These are phyloP conservation scores for Polymixis lichenea DNA, from an alignment of 2,888 invertebrate species.

Conservation along the genomic window DNA sequence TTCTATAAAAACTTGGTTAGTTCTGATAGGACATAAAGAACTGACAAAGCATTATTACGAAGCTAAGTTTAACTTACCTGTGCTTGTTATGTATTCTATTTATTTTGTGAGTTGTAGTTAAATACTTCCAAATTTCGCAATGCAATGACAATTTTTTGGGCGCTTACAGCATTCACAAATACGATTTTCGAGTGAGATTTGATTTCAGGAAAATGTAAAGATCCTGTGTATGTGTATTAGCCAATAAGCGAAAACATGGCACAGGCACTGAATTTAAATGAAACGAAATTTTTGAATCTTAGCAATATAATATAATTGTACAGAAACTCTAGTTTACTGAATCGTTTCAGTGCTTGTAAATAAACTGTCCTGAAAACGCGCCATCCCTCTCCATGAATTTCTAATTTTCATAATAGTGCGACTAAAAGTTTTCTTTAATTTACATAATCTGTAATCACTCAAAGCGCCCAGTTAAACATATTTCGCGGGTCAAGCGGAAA, in stretches of 20 bases:
- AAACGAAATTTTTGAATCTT: conserved; percentile 29
- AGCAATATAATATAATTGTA: conserved; percentile 12
- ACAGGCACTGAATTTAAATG: conserved; percentile 1
- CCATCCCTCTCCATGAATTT: conserved; percentile 61
- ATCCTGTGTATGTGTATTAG: not conserved
- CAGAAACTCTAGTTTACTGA: conserved; percentile 7
- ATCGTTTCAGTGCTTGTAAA: conserved; percentile 43
- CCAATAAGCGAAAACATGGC: conserved; percentile 8
- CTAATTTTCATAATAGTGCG: conserved; percentile 72
- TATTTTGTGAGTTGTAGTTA: not conserved
- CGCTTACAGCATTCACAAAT: not conserved
- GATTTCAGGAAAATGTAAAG: not conserved
- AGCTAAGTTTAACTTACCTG: not conserved
- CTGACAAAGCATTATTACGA: not conserved
- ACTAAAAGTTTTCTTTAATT: conserved; percentile 73
- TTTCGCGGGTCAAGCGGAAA: conserved; percentile 59
- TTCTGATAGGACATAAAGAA: conserved; percentile 2
- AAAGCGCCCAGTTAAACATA: conserved; percentile 67
- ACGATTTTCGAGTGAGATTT: not conserved
- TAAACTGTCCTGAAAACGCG: conserved; percentile 53
- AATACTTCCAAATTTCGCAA: not conserved
- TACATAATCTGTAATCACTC: conserved; percentile 74
- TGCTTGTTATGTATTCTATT: not conserved
- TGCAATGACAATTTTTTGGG: too few relatives aligned
- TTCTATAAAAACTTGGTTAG: not conserved